Evolutionary conservation across 2,888 invertebrate species (phyloP), one percentile per base, ranked within the genome.

Genomic region (Gymnoscelis rufifasciata): DNA sequence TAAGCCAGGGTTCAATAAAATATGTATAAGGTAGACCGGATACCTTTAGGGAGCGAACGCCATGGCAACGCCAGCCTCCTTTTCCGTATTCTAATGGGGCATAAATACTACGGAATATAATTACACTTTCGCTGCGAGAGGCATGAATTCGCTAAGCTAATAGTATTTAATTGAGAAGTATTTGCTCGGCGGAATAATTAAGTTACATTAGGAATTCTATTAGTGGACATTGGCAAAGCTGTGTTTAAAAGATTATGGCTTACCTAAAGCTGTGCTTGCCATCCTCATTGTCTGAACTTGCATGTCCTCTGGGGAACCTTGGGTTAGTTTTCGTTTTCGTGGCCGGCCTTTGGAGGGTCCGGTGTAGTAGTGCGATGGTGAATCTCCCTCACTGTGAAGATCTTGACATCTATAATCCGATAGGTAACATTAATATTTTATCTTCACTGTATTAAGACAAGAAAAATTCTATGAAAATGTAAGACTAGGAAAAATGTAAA

Each of bases 301-400:
- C 62, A 93, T 80, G 51, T 92, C 92, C 37, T 92, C 92, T 6
- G 87, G 89, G 4, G 90, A 86, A 0, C 86, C 86, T 49, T 89
- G 90, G 7, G 83, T 73, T n/a, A 92, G 71, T 74, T 95, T 95
- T 69, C 95, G 86, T 77, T 96, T 96, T 61, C 95, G 86, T 0
- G 95, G 95, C 14, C 95, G 84, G 0, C 95, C 95, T 80, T 95
- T 95, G 54, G 92, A 92, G 1, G 92, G 86, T 1, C 89, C 89
- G 4, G 89, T 91, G 11, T 90, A 89, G 73, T 91, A 94, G 68
- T 91, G 94, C 50, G 90, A 89, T 26, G 92, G 92, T 3, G 92
- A 92, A 59, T 90, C 92, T 31, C 90, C 89, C 54, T 90, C 89
- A 40, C 84, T 84, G 46, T 81, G 76, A 42, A 80, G 44, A 42